These are phyloP conservation scores for Drosophila siamana DNA, from an alignment of 2,888 invertebrate genomes.

Conservation along the genomic window DNA sequence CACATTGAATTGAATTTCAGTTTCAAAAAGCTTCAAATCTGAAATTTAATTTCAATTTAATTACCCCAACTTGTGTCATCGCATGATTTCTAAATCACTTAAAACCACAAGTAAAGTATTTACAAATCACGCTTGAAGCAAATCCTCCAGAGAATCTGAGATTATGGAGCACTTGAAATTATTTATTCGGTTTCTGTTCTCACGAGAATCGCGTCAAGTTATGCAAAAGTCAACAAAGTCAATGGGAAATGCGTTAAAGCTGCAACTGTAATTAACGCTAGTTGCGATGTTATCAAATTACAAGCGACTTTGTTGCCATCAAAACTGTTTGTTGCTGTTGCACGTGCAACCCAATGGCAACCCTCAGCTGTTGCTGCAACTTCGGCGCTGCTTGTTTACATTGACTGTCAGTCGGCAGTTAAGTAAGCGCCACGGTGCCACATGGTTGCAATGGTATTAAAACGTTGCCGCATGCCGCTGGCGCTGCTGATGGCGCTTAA, in stretches of 20 bases:
- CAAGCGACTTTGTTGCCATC: slow-evolving; percentile 59
- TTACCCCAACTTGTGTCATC: background rate
- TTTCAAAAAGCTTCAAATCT: too few relatives aligned
- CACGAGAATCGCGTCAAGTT: slow-evolving; percentile 55
- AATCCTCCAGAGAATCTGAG: slow-evolving; percentile 5
- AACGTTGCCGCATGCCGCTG: background rate
- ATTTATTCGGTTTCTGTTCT: slow-evolving; percentile 39
- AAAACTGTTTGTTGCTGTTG: slow-evolving; percentile 26
- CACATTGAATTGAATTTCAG: too few relatives aligned
- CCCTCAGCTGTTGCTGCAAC: slow-evolving; percentile 46
- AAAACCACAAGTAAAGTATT: slow-evolving; percentile 10
- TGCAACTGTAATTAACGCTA: slow-evolving; percentile 77
- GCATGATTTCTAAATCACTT: background rate
- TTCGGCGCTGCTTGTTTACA: slow-evolving; percentile 58
- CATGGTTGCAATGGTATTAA: slow-evolving; percentile 9
- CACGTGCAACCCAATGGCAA: slow-evolving; percentile 34
- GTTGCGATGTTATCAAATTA: slow-evolving; percentile 76
- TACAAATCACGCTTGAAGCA: slow-evolving; percentile 4
- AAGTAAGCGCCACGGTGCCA: slow-evolving; percentile 75
- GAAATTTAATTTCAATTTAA: too few relatives aligned
- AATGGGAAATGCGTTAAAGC: slow-evolving; percentile 59
- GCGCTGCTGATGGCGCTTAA: slow-evolving; percentile 37
- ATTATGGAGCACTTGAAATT: slow-evolving; percentile 29
- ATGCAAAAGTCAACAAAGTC: slow-evolving; percentile 66
- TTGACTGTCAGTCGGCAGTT: slow-evolving; percentile 77